phyloP scores from a whole-genome alignment of 2,888 invertebrate species.

The Scaptomyza parva region DNA sequence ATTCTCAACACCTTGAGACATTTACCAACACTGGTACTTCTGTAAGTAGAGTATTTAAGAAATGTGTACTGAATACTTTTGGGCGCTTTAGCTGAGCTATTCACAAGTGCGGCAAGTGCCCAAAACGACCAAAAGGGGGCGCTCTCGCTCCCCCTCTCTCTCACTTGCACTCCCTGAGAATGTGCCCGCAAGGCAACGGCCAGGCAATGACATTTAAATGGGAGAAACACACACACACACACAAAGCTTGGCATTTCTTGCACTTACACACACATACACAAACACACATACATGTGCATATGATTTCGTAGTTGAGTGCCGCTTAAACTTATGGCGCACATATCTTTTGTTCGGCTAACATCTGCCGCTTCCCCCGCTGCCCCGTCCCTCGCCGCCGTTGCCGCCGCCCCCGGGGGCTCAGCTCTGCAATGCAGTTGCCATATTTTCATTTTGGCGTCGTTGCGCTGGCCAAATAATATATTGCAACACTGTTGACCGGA shows the following conservation, averaged over 20 bases:
- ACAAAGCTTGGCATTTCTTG: conserved; percentile 12
- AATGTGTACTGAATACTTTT: conserved; percentile 45
- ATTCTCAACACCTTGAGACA: no score
- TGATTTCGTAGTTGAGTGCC: conserved; percentile 23
- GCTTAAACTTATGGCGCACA: conserved; percentile 38
- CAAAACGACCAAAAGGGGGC: conserved; percentile 25
- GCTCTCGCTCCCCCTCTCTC: background rate
- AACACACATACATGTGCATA: background rate
- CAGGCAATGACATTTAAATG: conserved; percentile 55
- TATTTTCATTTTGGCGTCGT: conserved; percentile 57
- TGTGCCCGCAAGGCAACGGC: conserved; percentile 29
- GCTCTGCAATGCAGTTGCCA: conserved; percentile 78
- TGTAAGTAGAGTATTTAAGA: conserved; percentile 4
- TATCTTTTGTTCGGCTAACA: conserved; percentile 49
- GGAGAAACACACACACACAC: conserved; percentile 11
- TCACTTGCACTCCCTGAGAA: background rate
- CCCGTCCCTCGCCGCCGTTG: no score
- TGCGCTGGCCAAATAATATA: conserved; percentile 25
- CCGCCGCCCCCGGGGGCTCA: conserved; percentile 28
- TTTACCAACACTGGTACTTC: background rate
- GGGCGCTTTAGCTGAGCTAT: conserved; percentile 42
- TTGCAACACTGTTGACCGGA: conserved; percentile 45
- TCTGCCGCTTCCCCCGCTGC: conserved; percentile 26
- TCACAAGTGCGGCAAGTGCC: conserved; percentile 27
- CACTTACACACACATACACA: conserved; percentile 17